Conservation (phyloP, 2,797 vertebrate genomes). For the Melopsittacus undulatus region DNA sequence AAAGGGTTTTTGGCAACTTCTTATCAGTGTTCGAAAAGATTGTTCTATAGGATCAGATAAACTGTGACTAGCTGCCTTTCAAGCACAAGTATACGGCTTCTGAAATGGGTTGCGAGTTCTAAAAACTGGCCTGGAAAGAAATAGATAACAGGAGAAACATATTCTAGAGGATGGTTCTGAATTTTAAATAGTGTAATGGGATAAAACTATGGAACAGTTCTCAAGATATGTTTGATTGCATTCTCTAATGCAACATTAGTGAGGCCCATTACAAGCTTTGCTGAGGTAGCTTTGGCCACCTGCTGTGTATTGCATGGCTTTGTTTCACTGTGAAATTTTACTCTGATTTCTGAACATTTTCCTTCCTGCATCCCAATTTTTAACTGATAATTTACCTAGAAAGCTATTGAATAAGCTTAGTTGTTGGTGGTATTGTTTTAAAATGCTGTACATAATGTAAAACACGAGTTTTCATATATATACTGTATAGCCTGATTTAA, state of each 20-base stretch:
- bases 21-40: background rate
- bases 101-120: background rate
- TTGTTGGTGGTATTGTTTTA: background rate
- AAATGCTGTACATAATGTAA: background rate
- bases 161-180: background rate
- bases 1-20: background rate
- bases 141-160: background rate
- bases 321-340: background rate
- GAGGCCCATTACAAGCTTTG: background rate
- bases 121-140: background rate
- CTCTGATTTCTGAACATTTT: background rate
- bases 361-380: background rate
- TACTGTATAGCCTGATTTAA: background rate
- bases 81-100: background rate
- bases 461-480: background rate
- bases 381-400: background rate
- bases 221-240: background rate
- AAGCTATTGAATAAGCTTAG: background rate
- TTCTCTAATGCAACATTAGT: background rate
- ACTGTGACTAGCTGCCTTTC: background rate
- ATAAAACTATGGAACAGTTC: background rate
- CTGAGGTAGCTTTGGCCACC: background rate
- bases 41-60: background rate
- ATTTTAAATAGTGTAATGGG: background rate
- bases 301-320: background rate